Percentiles rank a stretch among this genome's conserved stretches.
Conservation (phyloP, 2,888 invertebrate species). For the Chymomyza caudatula region DNA sequence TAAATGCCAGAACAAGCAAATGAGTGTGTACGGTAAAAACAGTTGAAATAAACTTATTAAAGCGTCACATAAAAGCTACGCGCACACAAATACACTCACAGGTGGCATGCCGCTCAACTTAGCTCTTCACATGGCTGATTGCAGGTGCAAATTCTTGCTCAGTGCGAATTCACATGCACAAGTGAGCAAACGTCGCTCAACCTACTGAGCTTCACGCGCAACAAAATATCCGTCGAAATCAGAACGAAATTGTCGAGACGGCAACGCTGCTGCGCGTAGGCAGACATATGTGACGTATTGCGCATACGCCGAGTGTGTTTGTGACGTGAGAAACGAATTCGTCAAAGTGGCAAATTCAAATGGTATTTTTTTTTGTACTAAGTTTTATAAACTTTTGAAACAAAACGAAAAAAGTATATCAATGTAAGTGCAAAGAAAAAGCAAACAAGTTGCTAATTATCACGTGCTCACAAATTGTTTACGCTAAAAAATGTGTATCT, state of each 20-base stretch:
- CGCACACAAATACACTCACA: background rate
- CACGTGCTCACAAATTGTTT: conserved; percentile 54
- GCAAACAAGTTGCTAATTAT: conserved; percentile 54
- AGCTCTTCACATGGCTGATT: conserved; percentile 33
- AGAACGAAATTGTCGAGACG: background rate
- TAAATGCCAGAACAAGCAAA: too few species aligned
- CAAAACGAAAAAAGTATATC: conserved; percentile 11
- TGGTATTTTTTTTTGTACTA: background rate
- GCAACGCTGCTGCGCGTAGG: background rate
- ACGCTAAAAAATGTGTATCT: background rate
- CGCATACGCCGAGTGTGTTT: background rate
- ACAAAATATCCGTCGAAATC: background rate
- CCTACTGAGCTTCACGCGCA: background rate
- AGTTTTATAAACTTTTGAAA: background rate
- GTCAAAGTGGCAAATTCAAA: too few species aligned
- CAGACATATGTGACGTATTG: background rate
- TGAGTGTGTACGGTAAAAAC: background rate
- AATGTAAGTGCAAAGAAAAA: conserved; percentile 1
- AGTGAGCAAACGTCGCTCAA: conserved; percentile 61
- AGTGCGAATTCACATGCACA: conserved; percentile 69
- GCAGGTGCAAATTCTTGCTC: conserved; percentile 58
- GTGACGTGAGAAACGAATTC: background rate
- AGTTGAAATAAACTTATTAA: background rate
- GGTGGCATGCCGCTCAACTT: conserved; percentile 25
- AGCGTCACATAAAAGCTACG: background rate